Conservation (phyloP, 1,140 invertebrate species). For the Sitodiplosis mosellana region DNA sequence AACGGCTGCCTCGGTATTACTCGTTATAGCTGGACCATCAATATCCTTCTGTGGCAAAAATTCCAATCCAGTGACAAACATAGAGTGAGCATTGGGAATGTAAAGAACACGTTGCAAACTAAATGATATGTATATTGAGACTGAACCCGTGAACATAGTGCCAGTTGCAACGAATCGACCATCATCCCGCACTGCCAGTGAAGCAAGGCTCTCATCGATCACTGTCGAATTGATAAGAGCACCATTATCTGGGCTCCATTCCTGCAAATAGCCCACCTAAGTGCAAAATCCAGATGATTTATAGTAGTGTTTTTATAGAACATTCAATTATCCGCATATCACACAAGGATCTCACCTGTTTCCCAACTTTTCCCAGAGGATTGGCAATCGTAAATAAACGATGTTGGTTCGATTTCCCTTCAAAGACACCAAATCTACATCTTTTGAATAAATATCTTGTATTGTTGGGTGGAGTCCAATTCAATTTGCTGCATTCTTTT, state of each 20-base stretch:
- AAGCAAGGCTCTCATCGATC: constrained; percentile 58
- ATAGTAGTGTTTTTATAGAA: too few relatives aligned
- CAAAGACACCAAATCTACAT: constrained; percentile 53
- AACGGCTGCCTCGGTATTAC: constrained; percentile 64
- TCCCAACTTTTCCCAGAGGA: constrained; percentile 44
- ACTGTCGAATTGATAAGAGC: constrained; percentile 31
- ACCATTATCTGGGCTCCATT: constrained; percentile 43
- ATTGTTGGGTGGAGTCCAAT: constrained; percentile 49
- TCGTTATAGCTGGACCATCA: constrained; percentile 41
- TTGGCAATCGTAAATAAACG: constrained; percentile 70
- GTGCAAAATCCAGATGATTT: background rate
- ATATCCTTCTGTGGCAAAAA: constrained; percentile 55
- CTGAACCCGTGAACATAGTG: constrained; percentile 79
- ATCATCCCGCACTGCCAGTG: constrained; percentile 75
- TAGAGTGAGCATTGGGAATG: constrained; percentile 68
- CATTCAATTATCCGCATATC: background rate
- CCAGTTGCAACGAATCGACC: constrained; percentile 81
- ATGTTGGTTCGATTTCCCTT: constrained; percentile 40
- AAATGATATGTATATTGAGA: constrained; percentile 79
- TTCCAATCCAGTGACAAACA: constrained; percentile 86
- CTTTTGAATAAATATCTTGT: constrained; percentile 69
- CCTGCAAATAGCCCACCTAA: constrained; percentile 43
- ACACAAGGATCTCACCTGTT: constrained; percentile 23
- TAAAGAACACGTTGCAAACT: constrained; percentile 74
- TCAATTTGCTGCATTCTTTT: constrained; percentile 34